These are phyloP conservation scores for Stenopsyche tienmushanensis DNA, from an alignment of 1,140 invertebrate genomes.

Conservation along the genomic window DNA sequence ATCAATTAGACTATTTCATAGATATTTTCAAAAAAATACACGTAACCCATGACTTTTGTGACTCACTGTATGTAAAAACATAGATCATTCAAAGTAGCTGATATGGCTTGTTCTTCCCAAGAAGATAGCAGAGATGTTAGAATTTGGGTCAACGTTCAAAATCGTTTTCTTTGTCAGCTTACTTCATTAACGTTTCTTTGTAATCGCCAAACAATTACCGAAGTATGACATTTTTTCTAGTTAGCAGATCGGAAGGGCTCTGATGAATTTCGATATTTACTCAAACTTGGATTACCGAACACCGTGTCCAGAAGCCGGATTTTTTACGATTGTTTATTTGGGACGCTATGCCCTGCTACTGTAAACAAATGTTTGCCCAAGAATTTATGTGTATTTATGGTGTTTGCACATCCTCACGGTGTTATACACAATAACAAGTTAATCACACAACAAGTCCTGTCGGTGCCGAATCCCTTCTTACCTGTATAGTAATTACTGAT, in stretches of 20 bases:
- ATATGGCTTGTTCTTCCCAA: background rate
- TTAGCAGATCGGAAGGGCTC: too few relatives aligned
- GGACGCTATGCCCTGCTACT: slow-evolving; percentile 10
- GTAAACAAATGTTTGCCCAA: slow-evolving; percentile 20
- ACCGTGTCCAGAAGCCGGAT: slow-evolving; percentile 1
- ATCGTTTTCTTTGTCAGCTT: too few relatives aligned
- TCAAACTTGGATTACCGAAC: background rate
- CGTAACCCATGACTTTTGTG: background rate
- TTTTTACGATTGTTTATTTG: slow-evolving; percentile 16
- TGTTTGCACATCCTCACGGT: slow-evolving; percentile 14
- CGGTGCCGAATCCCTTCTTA: background rate
- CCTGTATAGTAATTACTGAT: too few relatives aligned
- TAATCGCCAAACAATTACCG: too few relatives aligned
- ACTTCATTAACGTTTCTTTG: too few relatives aligned
- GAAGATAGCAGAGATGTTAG: too few relatives aligned
- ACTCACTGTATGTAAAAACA: background rate
- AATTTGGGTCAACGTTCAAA: too few relatives aligned
- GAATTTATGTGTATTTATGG: slow-evolving; percentile 16
- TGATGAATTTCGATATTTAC: too few relatives aligned
- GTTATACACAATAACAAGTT: slow-evolving; percentile 12
- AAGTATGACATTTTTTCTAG: too few relatives aligned
- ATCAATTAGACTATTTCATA: too few relatives aligned
- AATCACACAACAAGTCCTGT: background rate
- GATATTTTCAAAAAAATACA: background rate
- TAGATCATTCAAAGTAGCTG: background rate